A percentile compares a stretch with the other conserved stretches of the same genome.
phyloP scores from a whole-genome alignment of 2,888 invertebrate genomes.

The Sthenelais limicola region DNA sequence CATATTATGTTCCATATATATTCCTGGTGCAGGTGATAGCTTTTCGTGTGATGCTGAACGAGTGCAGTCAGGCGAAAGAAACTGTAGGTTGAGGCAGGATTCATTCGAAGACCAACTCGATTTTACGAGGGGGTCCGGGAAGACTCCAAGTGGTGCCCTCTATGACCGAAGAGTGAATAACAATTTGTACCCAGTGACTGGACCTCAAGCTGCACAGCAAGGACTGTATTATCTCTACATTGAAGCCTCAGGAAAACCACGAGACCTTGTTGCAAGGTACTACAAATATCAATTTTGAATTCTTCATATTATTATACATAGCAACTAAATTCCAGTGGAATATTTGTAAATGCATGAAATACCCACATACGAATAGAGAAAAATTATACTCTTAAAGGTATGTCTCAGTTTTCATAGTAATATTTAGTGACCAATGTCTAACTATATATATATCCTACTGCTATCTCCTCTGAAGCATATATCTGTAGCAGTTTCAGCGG shows the following conservation, averaged over 20 bases:
- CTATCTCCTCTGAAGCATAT: too few species aligned
- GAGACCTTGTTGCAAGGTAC: constrained; percentile 65
- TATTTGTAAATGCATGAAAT: too few species aligned
- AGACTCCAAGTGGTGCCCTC: constrained; percentile 39
- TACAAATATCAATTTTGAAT: neutral
- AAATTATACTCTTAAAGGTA: too few species aligned
- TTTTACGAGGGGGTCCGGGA: constrained; percentile 34
- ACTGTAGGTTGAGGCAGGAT: constrained; percentile 41
- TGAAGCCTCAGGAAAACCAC: constrained; percentile 70
- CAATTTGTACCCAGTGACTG: constrained; percentile 48
- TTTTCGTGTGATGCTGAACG: constrained; percentile 14
- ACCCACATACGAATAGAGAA: too few species aligned
- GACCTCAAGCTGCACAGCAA: constrained; percentile 45
- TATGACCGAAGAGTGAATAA: neutral
- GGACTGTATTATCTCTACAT: constrained; percentile 63
- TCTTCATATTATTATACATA: neutral
- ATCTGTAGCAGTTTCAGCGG: too few species aligned
- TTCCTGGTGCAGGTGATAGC: neutral
- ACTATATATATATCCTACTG: too few species aligned
- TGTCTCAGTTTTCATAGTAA: too few species aligned
- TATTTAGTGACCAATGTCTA: too few species aligned
- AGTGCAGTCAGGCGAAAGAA: neutral
- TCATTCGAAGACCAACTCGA: constrained; percentile 43
- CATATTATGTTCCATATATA: too few species aligned
- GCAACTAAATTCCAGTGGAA: neutral